Conservation (phyloP, 2,797 vertebrate species). For the Chiroxiphia lanceolata region DNA sequence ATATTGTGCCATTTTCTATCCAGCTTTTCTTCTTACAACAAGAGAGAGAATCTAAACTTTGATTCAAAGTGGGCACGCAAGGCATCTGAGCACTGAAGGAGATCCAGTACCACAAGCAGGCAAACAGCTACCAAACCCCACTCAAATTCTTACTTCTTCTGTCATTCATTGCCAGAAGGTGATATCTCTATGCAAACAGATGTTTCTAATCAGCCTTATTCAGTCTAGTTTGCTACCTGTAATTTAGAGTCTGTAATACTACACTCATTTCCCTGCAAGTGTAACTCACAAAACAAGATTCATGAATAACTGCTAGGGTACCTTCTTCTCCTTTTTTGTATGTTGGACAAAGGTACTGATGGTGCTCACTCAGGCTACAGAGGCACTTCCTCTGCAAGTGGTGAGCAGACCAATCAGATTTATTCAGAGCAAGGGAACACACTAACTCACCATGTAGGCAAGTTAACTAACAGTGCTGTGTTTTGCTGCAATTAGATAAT, state of each 20-base stretch:
- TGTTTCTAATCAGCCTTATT: not conserved
- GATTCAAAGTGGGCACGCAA: not conserved
- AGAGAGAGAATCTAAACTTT: not conserved
- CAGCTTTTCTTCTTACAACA: not conserved
- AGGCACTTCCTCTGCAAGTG: not conserved
- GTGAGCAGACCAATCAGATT: not conserved
- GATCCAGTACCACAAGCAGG: not conserved
- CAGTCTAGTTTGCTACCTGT: not conserved
- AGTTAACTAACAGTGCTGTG: not conserved
- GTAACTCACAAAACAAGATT: not conserved
- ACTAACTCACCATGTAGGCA: not conserved
- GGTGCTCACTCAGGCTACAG: too few relatives aligned
- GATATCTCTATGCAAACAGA: not conserved
- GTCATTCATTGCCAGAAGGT: not conserved
- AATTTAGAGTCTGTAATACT: not conserved
- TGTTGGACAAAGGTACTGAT: not conserved
- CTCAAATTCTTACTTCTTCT: not conserved
- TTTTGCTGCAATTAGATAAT: not conserved
- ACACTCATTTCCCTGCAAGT: not conserved
- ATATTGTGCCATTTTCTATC: not conserved
- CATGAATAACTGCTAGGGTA: not conserved
- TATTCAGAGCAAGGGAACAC: not conserved
- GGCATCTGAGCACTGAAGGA: not conserved
- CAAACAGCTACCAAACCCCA: not conserved
- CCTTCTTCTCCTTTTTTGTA: not conserved